Percentiles rank a stretch among this genome's conserved stretches.
phyloP scores from a whole-genome alignment of 92 coral and sea anemone species.

The Montipora capitata region DNA sequence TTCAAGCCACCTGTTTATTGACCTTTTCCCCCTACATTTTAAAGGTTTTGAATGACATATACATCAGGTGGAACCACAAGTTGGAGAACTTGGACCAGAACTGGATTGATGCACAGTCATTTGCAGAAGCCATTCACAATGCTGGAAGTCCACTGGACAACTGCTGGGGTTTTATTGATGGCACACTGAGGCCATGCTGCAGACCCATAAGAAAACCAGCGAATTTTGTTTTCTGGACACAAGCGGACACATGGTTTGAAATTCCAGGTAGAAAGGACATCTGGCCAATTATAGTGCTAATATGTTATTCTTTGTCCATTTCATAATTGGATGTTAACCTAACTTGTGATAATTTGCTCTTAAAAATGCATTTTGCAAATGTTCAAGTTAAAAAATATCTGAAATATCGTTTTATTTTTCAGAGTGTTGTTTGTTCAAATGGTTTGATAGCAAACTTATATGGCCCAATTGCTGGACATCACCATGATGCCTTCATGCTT shows the following conservation, averaged over 20 bases:
- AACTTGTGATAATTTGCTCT: neutral
- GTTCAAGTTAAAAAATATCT: neutral
- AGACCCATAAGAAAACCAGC: slow-evolving; percentile 53
- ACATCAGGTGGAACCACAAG: slow-evolving; percentile 66
- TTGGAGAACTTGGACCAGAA: slow-evolving; percentile 68
- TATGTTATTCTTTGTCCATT: neutral
- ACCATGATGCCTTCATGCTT: slow-evolving; percentile 72
- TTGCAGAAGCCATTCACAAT: slow-evolving; percentile 77
- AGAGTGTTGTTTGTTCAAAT: slow-evolving; percentile 24
- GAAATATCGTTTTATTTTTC: neutral
- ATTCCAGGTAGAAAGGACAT: slow-evolving; percentile 49
- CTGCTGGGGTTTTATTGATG: slow-evolving; percentile 76
- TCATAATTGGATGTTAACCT: neutral
- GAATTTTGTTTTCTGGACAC: slow-evolving; percentile 73
- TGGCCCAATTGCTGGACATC: slow-evolving; percentile 65
- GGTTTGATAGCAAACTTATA: slow-evolving; percentile 50
- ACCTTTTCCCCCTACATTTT: neutral
- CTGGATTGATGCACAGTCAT: slow-evolving; percentile 64
- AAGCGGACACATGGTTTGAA: slow-evolving; percentile 72
- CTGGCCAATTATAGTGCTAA: neutral
- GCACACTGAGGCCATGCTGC: slow-evolving; percentile 70
- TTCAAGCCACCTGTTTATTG: neutral
- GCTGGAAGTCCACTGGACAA: slow-evolving; percentile 61
- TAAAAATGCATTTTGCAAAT: neutral
- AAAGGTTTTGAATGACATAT: slow-evolving; percentile 69